Evolutionary conservation across 2,797 vertebrate species (phyloP).

Genomic region (Luscinia megarhynchos): DNA sequence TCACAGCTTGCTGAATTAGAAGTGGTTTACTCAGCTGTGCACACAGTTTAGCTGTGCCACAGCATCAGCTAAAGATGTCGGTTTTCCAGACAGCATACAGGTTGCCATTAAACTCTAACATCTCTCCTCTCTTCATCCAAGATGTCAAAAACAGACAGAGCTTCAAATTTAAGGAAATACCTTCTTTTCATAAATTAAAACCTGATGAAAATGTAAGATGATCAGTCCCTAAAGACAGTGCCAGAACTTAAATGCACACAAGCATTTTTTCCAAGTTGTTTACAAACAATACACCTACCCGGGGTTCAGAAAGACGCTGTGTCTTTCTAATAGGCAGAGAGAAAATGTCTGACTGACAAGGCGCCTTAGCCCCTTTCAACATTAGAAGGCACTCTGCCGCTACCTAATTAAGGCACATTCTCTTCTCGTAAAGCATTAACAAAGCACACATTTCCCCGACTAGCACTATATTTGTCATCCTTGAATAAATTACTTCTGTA

Average conservation of each 20-base stretch:
- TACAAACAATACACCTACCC: conserved; percentile 20
- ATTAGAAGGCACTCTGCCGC: background rate
- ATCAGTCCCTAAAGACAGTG: background rate
- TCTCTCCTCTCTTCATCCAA: background rate
- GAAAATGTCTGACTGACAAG: conserved; percentile 58
- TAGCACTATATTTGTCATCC: conserved; percentile 50
- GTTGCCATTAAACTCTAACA: conserved; percentile 8
- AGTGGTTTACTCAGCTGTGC: background rate
- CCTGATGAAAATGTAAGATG: background rate
- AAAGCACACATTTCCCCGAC: background rate
- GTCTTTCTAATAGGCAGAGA: background rate
- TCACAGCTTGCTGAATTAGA: background rate
- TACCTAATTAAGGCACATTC: conserved; percentile 48
- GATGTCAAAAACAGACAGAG: background rate
- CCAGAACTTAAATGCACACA: background rate
- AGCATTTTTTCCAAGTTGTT: background rate
- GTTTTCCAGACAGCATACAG: conserved; percentile 17
- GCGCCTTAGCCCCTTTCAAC: conserved; percentile 21
- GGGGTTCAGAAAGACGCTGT: background rate
- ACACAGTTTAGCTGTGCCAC: background rate
- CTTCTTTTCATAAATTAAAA: background rate
- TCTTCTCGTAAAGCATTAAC: conserved; percentile 56
- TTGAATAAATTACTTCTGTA: conserved; percentile 50
- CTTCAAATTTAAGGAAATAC: background rate
- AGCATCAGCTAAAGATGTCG: background rate